Conservation (phyloP, 2,113 vertebrate genomes). For the Lagopus muta region DNA sequence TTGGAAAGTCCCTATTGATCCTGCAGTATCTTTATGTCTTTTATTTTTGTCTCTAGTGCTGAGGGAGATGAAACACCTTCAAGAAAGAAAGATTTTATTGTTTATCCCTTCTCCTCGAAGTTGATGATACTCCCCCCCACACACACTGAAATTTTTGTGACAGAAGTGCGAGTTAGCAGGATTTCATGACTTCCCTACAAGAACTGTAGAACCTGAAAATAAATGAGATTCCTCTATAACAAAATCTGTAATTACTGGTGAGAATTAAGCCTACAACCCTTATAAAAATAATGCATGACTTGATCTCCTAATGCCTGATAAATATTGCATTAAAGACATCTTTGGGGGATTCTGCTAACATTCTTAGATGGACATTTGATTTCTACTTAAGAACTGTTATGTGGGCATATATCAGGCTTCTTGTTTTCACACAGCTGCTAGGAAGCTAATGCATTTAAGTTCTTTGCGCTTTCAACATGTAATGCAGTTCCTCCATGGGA, state of each 20-base stretch:
- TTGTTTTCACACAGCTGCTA: background rate
- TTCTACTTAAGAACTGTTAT: background rate
- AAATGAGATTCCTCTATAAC: accelerated
- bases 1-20: background rate
- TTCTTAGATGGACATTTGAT: background rate
- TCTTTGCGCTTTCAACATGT: background rate
- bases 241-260: background rate
- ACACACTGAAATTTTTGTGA: background rate
- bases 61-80: background rate
- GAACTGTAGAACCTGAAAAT: background rate
- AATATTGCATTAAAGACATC: background rate
- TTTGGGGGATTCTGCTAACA: background rate
- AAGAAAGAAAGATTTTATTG: background rate
- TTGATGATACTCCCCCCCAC: background rate
- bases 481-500: background rate
- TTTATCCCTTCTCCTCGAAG: background rate
- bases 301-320: background rate
- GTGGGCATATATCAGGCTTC: background rate
- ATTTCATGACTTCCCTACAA: background rate
- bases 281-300: background rate
- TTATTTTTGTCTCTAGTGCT: background rate
- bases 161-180: background rate
- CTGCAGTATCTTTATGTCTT: background rate
- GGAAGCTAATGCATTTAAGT: background rate
- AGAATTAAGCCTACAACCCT: background rate